Base-by-base conservation (phyloP, 2,888 invertebrate genomes). In the Orchesella flavescens region DNA sequence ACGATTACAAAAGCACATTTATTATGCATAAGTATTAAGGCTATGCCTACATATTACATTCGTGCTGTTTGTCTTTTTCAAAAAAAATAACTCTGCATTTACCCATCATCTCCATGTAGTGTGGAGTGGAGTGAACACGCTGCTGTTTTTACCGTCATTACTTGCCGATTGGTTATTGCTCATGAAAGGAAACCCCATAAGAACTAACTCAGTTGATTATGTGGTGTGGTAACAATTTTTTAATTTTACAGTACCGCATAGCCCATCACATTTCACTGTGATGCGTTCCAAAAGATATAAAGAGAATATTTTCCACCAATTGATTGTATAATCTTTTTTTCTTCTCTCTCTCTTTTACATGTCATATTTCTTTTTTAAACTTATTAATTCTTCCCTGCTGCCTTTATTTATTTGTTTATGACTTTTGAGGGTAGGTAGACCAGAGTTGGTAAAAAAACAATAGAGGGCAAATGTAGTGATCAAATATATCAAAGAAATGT, bases 401-500 rank as follows among this genome's bases (percentile, higher is more conserved):
- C 74, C 61, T 74, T 74, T 65, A 74, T 74, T 53, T 69, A 63
- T 78, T 78, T 71, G 53, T 71, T 78, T 63, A 63, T 53, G 78
- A 63, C 78, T 34, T 34, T 61, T 15, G n/a, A 61, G 19, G 49
- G 73, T 61, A n/a, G 17, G 12, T 44, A 69, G 53, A 23, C 17
- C 1, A 17, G 57, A 55, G 76, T 61, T 49, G n/a, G 49, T 65
- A 69, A n/a, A n/a, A 24, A 71, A 55, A 81, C 82, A 69, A 82
- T 73, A 57, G 68, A n/a, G 49, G 49, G 49, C 44, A 63, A 81
- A 69, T 57, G 61, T 76, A 72, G 57, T 46, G 66, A 76, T 83
- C 63, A 77, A 77, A 83, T 83, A 76, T 63, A 76, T 77, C 76
- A 76, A 66, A 53, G 23, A 66, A 82, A 75, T 82, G 72, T 34